A percentile compares a stretch with the other conserved stretches of the same genome.
Evolutionary conservation across 2,113 vertebrate genomes (phyloP).

Genomic region (Sisor rabdophorus): DNA sequence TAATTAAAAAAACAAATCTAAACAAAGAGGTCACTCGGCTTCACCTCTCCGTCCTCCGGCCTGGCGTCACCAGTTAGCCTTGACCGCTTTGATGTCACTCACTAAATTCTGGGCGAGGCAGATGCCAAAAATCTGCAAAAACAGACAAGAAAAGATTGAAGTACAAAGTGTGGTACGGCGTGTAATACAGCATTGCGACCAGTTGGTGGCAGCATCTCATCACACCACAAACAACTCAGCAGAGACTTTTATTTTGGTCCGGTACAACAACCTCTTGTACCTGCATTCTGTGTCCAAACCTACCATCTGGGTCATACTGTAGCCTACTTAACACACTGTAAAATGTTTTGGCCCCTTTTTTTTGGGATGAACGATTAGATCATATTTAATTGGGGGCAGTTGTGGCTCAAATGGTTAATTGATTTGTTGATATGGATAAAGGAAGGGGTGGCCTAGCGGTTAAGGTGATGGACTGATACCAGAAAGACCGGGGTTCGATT

Average conservation of each 20-base stretch:
- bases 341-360: background rate
- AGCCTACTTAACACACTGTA: background rate
- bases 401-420: too few species aligned
- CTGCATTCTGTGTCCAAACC: background rate
- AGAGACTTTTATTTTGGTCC: constrained; percentile 4
- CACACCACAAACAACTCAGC: background rate
- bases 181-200: constrained; percentile 33
- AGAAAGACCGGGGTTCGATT: too few species aligned
- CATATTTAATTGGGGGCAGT: too few species aligned
- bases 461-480: too few species aligned
- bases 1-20: background rate
- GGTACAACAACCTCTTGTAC: background rate
- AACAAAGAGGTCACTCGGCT: constrained; percentile 17
- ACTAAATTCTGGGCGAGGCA: constrained; percentile 87
- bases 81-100: constrained; percentile 84
- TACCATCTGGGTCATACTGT: background rate
- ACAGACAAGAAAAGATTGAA: background rate
- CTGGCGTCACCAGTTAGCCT: constrained; percentile 83
- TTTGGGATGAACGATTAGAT: too few species aligned
- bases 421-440: too few species aligned
- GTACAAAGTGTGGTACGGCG: too few species aligned
- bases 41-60: constrained; percentile 27
- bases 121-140: constrained; percentile 81
- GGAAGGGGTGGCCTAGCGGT: too few species aligned
- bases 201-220: constrained; percentile 56